Evolutionary conservation across 1,140 invertebrate genomes (phyloP).

Genomic region (Zaprionus nigranus): DNA sequence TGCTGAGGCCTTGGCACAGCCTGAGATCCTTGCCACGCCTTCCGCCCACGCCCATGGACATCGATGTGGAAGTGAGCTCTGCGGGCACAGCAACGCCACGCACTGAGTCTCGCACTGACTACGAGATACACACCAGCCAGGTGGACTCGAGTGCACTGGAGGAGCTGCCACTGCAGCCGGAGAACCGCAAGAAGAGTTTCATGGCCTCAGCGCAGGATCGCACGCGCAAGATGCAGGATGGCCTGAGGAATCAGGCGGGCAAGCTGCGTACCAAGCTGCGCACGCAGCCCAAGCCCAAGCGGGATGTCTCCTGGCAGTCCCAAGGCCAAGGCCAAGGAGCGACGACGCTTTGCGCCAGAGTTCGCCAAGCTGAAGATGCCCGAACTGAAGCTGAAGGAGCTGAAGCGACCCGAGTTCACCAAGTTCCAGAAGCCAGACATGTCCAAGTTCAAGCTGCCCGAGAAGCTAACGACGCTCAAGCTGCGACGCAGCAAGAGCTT

Average conservation of each 20-base stretch:
- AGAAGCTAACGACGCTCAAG: conserved; percentile 84
- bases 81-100: conserved; percentile 84
- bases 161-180: conserved; percentile 87
- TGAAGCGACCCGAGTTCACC: conserved; percentile 81
- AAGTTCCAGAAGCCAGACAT: conserved; percentile 85
- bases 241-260: conserved; percentile 87
- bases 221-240: conserved; percentile 86
- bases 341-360: conserved; percentile 76
- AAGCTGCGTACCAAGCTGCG: conserved; percentile 87
- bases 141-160: conserved; percentile 88
- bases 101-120: conserved; percentile 87
- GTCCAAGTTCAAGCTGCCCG: conserved; percentile 87
- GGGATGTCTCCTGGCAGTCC: conserved; percentile 80
- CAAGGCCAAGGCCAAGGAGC: conserved; percentile 79
- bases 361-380: conserved; percentile 85
- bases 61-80: conserved; percentile 69
- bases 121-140: conserved; percentile 89
- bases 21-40: conserved; percentile 26
- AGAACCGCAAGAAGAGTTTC: conserved; percentile 86
- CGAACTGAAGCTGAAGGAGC: conserved; percentile 86
- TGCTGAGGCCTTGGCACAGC: conserved; percentile 69
- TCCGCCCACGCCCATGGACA: conserved; percentile 53
- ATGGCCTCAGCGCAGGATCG: conserved; percentile 85
- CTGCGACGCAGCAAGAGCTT: conserved; percentile 78
- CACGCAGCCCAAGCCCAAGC: conserved; percentile 78